Evolutionary conservation across 1,140 invertebrate genomes (phyloP), one percentile per base, ranked within the genome.

Genomic region (Leptestheria dahalacensis): DNA sequence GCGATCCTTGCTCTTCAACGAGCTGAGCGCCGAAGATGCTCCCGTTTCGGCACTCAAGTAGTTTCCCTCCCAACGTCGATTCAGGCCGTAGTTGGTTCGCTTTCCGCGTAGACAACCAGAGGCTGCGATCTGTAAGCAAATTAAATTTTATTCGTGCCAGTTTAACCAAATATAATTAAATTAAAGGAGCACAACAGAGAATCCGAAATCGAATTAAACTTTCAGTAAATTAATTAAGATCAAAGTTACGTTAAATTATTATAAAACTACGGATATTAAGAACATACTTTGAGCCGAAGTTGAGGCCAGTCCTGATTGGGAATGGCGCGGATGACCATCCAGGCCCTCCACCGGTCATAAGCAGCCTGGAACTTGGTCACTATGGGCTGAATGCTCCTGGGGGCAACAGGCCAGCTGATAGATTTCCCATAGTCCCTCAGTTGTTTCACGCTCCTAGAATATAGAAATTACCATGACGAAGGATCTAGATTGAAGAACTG

Each of bases 51-150:
- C 23, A 12, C 11, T 55, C 57, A 97, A 73, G 69, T 97, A 97
- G 73, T 97, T 93, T 26, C 93, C 93, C 63, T 85, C 77, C 94
- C 95, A 97, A 61, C 81, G 79, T 26, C 91, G 74, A 3, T 78
- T 77, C 52, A 87, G 82, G 0, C 94, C 93, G 84, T 89, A 97
- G 56, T 86, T 76, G 1, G 72, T 67, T 33, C 93, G 78, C 60
- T 88, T 80, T 0, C 83, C 81, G 53, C 79, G 77, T 12, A 97
- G 41, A 1, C 48, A 54, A 33, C 57, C 56, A 21, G 55, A 23
- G 9, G 61, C 61, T 15, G 61, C 61, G 29, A 60, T 60, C 58
- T 60, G 24, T 12, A 9, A 6, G 33, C n/a, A n/a, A n/a, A n/a
- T n/a, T n/a, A n/a, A n/a, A n/a, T n/a, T 9, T 46, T 15, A 59